Base-by-base conservation (phyloP, 2,797 vertebrate species). In the Rhinophrynus dorsalis region DNA sequence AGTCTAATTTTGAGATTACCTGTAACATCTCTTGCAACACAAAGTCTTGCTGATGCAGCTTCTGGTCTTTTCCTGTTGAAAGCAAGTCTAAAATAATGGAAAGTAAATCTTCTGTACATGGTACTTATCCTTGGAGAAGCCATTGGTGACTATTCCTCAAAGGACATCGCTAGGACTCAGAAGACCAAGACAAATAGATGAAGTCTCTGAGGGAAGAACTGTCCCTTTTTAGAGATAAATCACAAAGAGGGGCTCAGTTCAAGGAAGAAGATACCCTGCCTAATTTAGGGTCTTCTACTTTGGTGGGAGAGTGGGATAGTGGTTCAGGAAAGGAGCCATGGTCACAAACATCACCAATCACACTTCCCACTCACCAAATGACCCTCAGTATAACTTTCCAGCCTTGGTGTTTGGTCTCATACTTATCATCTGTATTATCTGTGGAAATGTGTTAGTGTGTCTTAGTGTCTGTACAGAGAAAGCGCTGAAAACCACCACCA, bases 401-500 rank as follows among this genome's bases (percentile, higher is more conserved):
- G 88, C 94, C 17, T 87, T 95, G 75, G 51, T 95, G 64, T 82
- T 96, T 78, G 91, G 90, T 23, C 78, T 93, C 44, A 78, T 94
- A 79, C 90, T 98, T 60, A 96, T 95, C 75, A 81, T 93, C 24
- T 77, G 91, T 47, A 94, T 96, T 76, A 90, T 94, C 61, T 89
- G 92, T 38, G 96, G 96, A 74, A 97, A 98, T 81, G 73, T 94
- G 78, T 89, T 98, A 3, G 96, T 98, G 77, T 97, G 96, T 70
- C 76, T 94, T 50, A 96, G 96, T 75, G 96, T 98, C 60, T 90
- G 91, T 80, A 92, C 86, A 1, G 96, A 96, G 88, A 93, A 93
- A 74, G 90, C 94, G 18, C 86, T 98, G 75, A 94, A 94, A 83
- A 98, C 96, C 74, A 96, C 96, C 69, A 97, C 96, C 79, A 98